Evolutionary conservation across 2,888 invertebrate species (phyloP), one percentile per base, ranked within the genome.

Genomic region (Platerodrilus igneus): DNA sequence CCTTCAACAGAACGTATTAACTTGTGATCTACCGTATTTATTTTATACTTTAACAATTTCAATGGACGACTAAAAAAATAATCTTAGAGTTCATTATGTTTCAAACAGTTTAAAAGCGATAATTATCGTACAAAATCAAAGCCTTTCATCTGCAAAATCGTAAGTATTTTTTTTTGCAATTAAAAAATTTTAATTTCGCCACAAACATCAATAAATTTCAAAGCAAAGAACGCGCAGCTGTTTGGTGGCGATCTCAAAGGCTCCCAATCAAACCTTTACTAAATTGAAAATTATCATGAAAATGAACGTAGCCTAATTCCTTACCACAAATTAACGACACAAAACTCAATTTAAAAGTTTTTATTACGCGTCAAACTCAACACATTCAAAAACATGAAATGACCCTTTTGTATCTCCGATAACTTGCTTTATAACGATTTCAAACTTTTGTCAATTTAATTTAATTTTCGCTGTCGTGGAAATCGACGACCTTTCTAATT

Each of bases 371-470:
- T n/a, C n/a, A n/a, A n/a, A n/a, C n/a, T n/a, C n/a, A n/a, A n/a
- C n/a, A n/a, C 16, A 36, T 44, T 39, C 35, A 26, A 30, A 44
- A 34, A 35, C 20, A 38, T 34, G n/a, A 35, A 44, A 39, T 35
- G 35, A 35, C 32, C 32, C 19, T 39, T 31, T 22, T 32, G 39
- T 25, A 13, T 34, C 26, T 22, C 32, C 15, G 26, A 31, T 34
- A 34, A 37, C 26, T 32, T 30, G 32, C 36, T 36, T 38, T 44
- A 29, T 27, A 41, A 18, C 31, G 43, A 27, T 20, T 26, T 39
- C 30, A 27, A 27, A 50, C 38, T 50, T 50, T 45, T 43, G 50
- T 47, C 50, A 41, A 45, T 50, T 50, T 47, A 47, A 50, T 50
- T 50, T 50, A 45, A 50, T 40, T 47, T 50, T 47, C 37, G 28